Percentiles rank a stretch among this genome's conserved stretches.
Conservation (phyloP, 2,888 invertebrate genomes). For the Eurois occulta region DNA sequence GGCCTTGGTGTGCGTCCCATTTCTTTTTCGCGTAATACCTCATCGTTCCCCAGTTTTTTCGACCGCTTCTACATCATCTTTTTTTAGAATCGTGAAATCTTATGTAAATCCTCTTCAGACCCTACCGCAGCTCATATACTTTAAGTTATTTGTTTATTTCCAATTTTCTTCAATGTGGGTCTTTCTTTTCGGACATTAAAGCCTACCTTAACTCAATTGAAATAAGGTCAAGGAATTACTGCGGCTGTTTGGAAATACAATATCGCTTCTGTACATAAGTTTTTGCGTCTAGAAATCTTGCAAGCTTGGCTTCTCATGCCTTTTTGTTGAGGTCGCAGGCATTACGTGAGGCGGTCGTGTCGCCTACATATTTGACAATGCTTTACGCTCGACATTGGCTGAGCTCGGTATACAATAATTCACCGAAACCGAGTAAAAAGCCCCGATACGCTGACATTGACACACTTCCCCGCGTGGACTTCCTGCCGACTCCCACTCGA, state of each 20-base stretch:
- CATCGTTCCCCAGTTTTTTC: constrained; percentile 33
- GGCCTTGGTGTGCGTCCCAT: constrained; percentile 69
- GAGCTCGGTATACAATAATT: constrained; percentile 68
- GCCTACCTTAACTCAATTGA: constrained; percentile 49
- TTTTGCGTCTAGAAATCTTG: constrained; percentile 54
- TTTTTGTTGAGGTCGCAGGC: constrained; percentile 62
- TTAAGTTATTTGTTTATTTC: constrained; percentile 37
- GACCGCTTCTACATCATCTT: constrained; percentile 12
- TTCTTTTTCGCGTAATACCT: constrained; percentile 56
- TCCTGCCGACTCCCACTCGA: constrained; percentile 77
- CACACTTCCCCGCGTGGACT: constrained; percentile 82
- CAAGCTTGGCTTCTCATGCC: constrained; percentile 39
- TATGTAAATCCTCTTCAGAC: constrained; percentile 45
- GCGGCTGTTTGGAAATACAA: constrained; percentile 12
- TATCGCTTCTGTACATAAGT: constrained; percentile 36
- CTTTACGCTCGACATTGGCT: constrained; percentile 53
- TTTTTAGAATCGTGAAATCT: constrained; percentile 46
- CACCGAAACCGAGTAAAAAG: constrained; percentile 73
- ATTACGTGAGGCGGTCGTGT: constrained; percentile 55
- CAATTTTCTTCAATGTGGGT: constrained; percentile 22
- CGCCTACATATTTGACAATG: constrained; percentile 53
- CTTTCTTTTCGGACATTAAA: constrained; percentile 17
- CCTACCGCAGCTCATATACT: constrained; percentile 18
- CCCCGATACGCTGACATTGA: constrained; percentile 86
- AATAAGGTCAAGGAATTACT: constrained; percentile 49